These are phyloP conservation scores for Gavialis gangeticus DNA, from an alignment of 2,113 vertebrate genomes.

Conservation along the genomic window DNA sequence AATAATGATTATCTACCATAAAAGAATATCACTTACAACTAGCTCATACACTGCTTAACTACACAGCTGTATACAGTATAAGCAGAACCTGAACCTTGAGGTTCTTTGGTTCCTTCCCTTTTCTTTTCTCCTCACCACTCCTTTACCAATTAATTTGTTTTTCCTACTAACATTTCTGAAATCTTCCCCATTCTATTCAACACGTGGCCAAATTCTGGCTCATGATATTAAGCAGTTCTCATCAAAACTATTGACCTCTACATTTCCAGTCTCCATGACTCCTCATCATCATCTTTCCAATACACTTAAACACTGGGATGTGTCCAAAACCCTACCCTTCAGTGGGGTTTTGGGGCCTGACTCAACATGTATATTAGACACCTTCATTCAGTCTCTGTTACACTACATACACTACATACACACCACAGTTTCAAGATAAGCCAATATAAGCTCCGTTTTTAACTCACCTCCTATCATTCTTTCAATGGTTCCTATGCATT, in stretches of 20 bases:
- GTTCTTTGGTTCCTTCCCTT: background rate
- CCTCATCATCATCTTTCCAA: background rate
- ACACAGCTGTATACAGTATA: no score
- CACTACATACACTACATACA: no score
- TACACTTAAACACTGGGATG: background rate
- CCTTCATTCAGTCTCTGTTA: no score
- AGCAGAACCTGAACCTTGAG: background rate
- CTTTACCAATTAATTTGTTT: background rate
- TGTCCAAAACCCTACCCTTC: no score
- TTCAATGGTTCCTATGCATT: background rate
- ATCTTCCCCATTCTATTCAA: background rate
- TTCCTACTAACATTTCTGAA: background rate
- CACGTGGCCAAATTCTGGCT: background rate
- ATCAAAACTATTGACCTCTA: background rate
- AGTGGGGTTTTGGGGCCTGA: no score
- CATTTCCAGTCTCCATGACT: no score
- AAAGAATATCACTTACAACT: no score
- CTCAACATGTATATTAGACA: no score
- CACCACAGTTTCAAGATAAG: no score
- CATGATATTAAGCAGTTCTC: background rate
- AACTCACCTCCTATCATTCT: background rate
- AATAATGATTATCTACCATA: no score
- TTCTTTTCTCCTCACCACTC: background rate
- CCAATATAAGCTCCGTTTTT: background rate
- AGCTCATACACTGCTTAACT: no score